Evolutionary conservation across 2,113 vertebrate genomes (phyloP), one percentile per base, ranked within the genome.

Genomic region (Morone saxatilis): DNA sequence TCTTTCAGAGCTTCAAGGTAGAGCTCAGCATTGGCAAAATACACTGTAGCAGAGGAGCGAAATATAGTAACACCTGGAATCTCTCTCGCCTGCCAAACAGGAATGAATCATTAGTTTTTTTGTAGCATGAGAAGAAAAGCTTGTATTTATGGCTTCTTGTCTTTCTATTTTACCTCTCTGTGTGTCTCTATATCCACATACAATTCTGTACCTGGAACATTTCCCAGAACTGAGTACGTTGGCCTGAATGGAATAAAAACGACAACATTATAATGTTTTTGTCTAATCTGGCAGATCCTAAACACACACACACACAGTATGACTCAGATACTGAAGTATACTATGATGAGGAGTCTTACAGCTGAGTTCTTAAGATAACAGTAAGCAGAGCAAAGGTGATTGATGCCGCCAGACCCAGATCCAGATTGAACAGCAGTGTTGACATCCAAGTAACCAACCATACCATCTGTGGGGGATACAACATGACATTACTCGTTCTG

Each of bases 21-120:
- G 19, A 99, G 89, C 80, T 99, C 98, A 53, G 97, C 97, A 0
- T 99, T 99, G 78, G 98, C 98, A 61, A 99, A 99, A 93, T 98
- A 99, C n/a, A 99, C 4, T 0, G 98, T 98, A 62, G 96, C 94
- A 0, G 98, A 97, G 12, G 98, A 99, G 60, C 93, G 96, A 91
- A 99, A 99, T 86, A 99, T 97, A 84, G 97, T 99, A 84, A 99
- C 93, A 0, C 98, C 98, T 0, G 97, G 96, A 84, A 99, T 83
- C 79, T 97, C 96, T 80, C 88, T 96, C 51, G 95, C 97, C 98
- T 99, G 85, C 36, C 74, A 86, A 66, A 54, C 6, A 84, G 73
- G 56, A 25, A 79, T 57, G 63, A 7, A 43, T 43, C 1, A 17
- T 67, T 36, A 22, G 7, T 50, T 53, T 19, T 59, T 76, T 60